Base-by-base conservation (phyloP, 1,140 invertebrate genomes). In the Gonioctena quinquepunctata region DNA sequence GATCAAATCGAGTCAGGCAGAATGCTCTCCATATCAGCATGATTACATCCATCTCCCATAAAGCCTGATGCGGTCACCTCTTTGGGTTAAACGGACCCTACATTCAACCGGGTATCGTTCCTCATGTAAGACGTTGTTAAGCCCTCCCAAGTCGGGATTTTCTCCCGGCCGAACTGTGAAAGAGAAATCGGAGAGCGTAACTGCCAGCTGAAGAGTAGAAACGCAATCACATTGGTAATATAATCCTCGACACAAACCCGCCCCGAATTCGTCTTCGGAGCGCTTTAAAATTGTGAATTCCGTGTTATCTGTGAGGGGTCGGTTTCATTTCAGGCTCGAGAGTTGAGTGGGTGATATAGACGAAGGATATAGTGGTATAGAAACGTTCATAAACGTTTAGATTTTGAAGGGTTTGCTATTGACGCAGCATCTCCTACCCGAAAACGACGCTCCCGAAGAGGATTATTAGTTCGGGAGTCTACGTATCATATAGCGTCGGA, bases 151-250 rank as follows among this genome's bases (percentile, higher is more conserved):
- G 49, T 86, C 76, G 19, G 87, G 87, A 66, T 87, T 84, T 77
- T 83, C 83, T 70, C 85, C 83, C 65, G 87, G 87, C 80, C 88
- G 83, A 16, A 86, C 87, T 89, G 76, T 18, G 83, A 82, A 73
- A 64, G 50, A 49, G 60, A 56, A 69, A 64, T 64, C 59, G 68
- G 68, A 69, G 62, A 69, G 49, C 33, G 60, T 69, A 64, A 69
- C 60, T 69, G 52, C 68, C 26, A 56, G 56, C 68, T 59, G 54
- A 63, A 69, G 64, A 64, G 49, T 64, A 60, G 57, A 63, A 69
- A 69, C 50, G 68, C 68, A 69, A 69, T 69, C 60, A 69, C 68
- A 50, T 27, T 33, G 25, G 68, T 64, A 69, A 69, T 69, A 69
- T 69, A 69, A 69, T 69, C 67, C 59, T 23, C 16, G 67, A 54